Base-by-base conservation (phyloP, 2,113 vertebrate species). In the Ophthalmotilapia sp. region DNA sequence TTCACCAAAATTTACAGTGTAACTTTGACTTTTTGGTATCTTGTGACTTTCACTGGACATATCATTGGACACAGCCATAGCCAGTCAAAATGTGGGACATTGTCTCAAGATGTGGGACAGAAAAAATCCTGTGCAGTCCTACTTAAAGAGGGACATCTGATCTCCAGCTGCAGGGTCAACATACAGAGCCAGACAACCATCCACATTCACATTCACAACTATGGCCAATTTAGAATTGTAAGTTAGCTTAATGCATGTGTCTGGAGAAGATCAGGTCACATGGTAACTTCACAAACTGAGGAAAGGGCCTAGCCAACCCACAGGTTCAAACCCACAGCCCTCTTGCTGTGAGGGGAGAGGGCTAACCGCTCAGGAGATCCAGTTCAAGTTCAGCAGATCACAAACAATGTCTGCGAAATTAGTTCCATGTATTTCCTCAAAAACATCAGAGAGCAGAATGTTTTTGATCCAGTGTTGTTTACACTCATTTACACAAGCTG, bases 1-100 rank as follows among this genome's bases (percentile, higher is more conserved):
- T 65, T 38, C 60, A 65, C 31, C 60, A 7, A 65, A 0, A n/a
- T 65, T 0, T 21, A 0, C 31, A 65, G 60, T 36, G 60, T 65
- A 65, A 65, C 19, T 65, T 65, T 65, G 33, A 65, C 6, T 8
- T 38, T 65, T 38, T 65, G 3, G 60, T 38, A 65, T n/a, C 33
- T 65, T 38, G 60, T 65, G 17, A 21, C 4, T 65, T 65, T 65
- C 60, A 65, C 31, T 5, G 31, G 0, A 19, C 17, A 36, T 65
- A 65, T 0, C 31, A 65, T 19, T n/a, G 3, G 58, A 33, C 31
- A 36, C 1, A 62, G 0, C 29, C 29, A 19, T 33, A 36, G 31
- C 9, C 60, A 65, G 17, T 65, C 60, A 65, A 65, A 65, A 36
- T 36, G 31, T 36, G 31, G 54, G 15, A 33, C 29, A 60, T 60